phyloP scores from a whole-genome alignment of 2,888 invertebrate species.

The Marronus borbonicus region DNA sequence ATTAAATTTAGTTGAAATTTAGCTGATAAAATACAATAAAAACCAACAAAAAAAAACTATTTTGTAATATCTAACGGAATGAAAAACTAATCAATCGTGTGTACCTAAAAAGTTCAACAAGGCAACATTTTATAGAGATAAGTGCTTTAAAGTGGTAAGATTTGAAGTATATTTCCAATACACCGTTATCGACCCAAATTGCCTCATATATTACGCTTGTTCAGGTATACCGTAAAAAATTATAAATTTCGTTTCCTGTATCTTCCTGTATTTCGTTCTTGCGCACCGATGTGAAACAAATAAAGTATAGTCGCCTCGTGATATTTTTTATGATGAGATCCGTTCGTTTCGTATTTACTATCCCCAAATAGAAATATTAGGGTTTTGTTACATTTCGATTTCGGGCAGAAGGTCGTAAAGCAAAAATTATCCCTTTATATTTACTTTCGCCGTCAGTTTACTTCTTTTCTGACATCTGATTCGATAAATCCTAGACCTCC shows the following conservation, averaged over 20 bases:
- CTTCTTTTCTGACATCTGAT: slow-evolving; percentile 26
- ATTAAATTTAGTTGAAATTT: too few species aligned
- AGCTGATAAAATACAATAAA: too few species aligned
- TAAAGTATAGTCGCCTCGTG: neutral
- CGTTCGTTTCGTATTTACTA: neutral
- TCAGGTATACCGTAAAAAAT: slow-evolving; percentile 13
- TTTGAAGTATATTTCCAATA: slow-evolving; percentile 9
- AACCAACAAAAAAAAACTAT: too few species aligned
- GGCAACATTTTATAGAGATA: neutral
- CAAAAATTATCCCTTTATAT: slow-evolving; percentile 42
- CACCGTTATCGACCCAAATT: slow-evolving; percentile 11
- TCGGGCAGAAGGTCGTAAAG: slow-evolving; percentile 2
- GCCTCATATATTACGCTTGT: neutral
- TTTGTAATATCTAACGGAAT: too few species aligned
- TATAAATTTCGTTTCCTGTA: neutral
- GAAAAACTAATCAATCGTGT: neutral
- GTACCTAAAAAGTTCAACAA: neutral
- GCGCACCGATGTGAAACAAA: neutral
- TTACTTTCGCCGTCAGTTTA: slow-evolving; percentile 30
- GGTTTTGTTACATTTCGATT: slow-evolving; percentile 18
- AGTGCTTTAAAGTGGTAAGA: neutral
- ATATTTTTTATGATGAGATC: slow-evolving; percentile 3
- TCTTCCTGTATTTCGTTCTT: too few species aligned
- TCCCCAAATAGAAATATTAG: neutral
- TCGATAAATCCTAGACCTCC: slow-evolving; percentile 25